Evolutionary conservation across 35 echinoderm and acorn worm genomes (phyloP), one percentile per base, ranked within the genome.

Genomic region (Lytechinus pictus): DNA sequence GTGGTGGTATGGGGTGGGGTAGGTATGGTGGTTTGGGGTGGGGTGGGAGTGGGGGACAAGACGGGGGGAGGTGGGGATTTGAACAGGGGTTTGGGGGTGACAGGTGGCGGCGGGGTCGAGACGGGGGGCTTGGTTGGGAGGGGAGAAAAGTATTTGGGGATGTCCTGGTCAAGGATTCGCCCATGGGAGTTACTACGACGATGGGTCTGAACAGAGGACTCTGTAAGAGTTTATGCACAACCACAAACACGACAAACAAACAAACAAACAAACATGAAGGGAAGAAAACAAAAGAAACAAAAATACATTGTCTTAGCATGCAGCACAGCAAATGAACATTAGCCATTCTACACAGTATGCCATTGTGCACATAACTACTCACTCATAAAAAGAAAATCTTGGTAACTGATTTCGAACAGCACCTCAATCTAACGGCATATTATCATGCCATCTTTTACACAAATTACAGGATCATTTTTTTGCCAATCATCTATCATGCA

Each of bases 121-220:
- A 27, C 55, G 21, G 28, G 92, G 13, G 27, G 72, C 94, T 53
- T 97, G n/a, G 52, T 28, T 60, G 24, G 92, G 87, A 61, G 94
- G 54, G 92, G 54, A 16, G 94, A 6, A 24, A 61, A 19, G 57
- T 89, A 9, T 60, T 60, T 60, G 2, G 57, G 57, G 57, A 60
- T 27, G 94, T 93, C 16, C 89, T 93, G 44, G 92, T 93, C 72
- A 72, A 94, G 52, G 95, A 98, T 97, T 53, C 96, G 93, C 56
- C 98, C 98, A 27, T 99, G 97, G 56, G 97, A 99, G 87, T 97
- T 97, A 96, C 95, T 95, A 21, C 98, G 96, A 86, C 96, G 97
- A 96, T 99, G 98, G 79, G 96, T 94, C 57, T 96, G 61, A 27
- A 56, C 91, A 28, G 94, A 24, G 71, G 90, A 51, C 86, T 95